These are phyloP conservation scores for Sarcophaga variegata DNA, from an alignment of 2,888 invertebrate species.

Conservation along the genomic window DNA sequence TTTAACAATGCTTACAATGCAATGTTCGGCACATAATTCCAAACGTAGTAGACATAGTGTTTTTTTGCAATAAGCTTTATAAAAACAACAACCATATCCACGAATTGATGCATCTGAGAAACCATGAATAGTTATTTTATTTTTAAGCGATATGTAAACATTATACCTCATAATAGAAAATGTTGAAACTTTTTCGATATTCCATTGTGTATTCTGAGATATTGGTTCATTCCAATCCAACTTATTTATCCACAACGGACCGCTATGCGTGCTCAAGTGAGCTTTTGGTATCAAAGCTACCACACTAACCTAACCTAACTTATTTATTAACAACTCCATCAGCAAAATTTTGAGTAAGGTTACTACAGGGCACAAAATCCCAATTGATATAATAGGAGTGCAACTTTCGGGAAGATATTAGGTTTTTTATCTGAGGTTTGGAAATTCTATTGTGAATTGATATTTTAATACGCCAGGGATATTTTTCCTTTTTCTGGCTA, in stretches of 20 bases:
- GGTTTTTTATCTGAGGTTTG: conserved; percentile 2
- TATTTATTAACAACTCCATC: conserved; percentile 39
- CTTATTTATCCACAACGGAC: too few relatives aligned
- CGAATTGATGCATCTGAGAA: conserved; percentile 55
- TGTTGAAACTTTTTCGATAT: background rate
- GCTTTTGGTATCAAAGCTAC: too few relatives aligned
- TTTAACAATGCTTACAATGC: conserved; percentile 33
- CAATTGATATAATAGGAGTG: conserved; percentile 52
- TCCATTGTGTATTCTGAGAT: too few relatives aligned
- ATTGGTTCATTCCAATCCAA: conserved; percentile 56
- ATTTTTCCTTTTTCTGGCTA: background rate
- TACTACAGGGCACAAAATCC: conserved; percentile 40
- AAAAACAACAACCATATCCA: conserved; percentile 63
- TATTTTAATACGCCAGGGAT: background rate
- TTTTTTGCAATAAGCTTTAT: conserved; percentile 54
- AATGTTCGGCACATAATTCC: conserved; percentile 56
- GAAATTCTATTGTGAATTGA: background rate
- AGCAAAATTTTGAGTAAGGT: conserved; percentile 36
- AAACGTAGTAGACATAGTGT: conserved; percentile 52
- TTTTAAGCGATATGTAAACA: conserved; percentile 12
- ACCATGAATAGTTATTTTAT: conserved; percentile 56
- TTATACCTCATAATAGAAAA: too few relatives aligned
- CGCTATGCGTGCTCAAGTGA: too few relatives aligned
- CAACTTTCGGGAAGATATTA: conserved; percentile 34
- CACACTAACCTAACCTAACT: background rate